Conservation (phyloP, 2,888 invertebrate genomes). For the Ophraella communa region DNA sequence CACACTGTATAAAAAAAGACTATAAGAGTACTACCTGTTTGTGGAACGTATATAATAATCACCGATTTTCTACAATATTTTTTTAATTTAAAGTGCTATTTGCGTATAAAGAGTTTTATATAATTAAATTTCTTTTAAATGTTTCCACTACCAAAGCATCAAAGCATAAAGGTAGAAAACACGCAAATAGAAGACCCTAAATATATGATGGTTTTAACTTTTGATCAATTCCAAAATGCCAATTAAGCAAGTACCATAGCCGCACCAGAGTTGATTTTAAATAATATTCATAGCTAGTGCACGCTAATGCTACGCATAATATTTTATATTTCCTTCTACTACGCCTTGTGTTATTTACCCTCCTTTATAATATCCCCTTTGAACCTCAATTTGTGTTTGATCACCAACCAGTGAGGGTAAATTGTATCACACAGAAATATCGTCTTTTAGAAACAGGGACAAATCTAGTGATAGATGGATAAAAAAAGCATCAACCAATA, state of each 20-base stretch:
- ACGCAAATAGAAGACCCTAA: not conserved
- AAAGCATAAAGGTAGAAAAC: not conserved
- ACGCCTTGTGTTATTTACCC: not conserved
- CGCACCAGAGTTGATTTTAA: not conserved
- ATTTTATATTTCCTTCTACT: not conserved
- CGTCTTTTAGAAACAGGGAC: not conserved
- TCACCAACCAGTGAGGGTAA: conserved; percentile 12
- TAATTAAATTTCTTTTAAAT: not conserved
- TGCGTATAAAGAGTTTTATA: too few relatives aligned
- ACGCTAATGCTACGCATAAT: not conserved
- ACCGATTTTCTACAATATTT: too few relatives aligned
- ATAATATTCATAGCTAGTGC: not conserved
- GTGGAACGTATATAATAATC: too few relatives aligned
- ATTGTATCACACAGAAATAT: conserved; percentile 10
- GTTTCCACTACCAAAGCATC: not conserved
- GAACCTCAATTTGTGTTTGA: conserved; percentile 21
- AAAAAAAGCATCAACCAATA: too few relatives aligned
- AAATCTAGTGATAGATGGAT: not conserved
- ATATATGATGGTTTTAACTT: conserved; percentile 13
- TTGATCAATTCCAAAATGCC: conserved; percentile 15
- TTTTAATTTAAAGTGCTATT: too few relatives aligned
- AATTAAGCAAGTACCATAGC: conserved; percentile 3
- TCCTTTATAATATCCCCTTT: conserved; percentile 7
- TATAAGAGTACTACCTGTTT: too few relatives aligned
- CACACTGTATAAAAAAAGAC: too few relatives aligned